Evolutionary conservation across 2,888 invertebrate species (phyloP).

Genomic region (Spisula solida): DNA sequence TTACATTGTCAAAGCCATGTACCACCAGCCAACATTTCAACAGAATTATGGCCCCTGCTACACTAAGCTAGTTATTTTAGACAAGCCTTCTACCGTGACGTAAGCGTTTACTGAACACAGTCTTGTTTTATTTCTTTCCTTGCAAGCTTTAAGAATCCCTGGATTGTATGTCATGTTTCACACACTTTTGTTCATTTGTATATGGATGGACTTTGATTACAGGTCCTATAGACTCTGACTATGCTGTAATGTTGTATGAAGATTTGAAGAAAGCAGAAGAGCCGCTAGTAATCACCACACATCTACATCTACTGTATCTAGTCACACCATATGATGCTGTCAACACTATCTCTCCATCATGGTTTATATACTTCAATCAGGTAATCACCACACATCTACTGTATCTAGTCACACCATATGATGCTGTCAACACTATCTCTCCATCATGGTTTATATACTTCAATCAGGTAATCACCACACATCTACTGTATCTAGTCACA

Average conservation of each 20-base stretch:
- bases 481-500: constrained; percentile 95
- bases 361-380: constrained; percentile 85
- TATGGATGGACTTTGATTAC: no score
- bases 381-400: constrained; percentile 89
- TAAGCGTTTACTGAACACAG: no score
- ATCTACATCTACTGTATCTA: constrained; percentile 95
- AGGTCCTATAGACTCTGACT: constrained; percentile 91
- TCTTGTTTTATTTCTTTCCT: neutral
- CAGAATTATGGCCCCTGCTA: no score
- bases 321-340: constrained; percentile 93
- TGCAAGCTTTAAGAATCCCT: neutral
- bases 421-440: constrained; percentile 88
- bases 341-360: constrained; percentile 82
- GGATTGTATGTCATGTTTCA: neutral
- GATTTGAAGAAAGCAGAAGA: constrained; percentile 93
- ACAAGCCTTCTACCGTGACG: no score
- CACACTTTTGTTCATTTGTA: no score
- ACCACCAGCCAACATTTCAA: no score
- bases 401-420: constrained; percentile 95
- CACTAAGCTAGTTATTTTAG: no score
- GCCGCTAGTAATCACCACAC: constrained; percentile 93
- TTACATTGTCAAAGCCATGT: no score
- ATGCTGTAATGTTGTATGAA: constrained; percentile 91
- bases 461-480: constrained; percentile 91
- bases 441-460: constrained; percentile 86